Base-by-base conservation (phyloP, 37 sponge, comb jelly and placozoan species). In the Geodia barretti region DNA sequence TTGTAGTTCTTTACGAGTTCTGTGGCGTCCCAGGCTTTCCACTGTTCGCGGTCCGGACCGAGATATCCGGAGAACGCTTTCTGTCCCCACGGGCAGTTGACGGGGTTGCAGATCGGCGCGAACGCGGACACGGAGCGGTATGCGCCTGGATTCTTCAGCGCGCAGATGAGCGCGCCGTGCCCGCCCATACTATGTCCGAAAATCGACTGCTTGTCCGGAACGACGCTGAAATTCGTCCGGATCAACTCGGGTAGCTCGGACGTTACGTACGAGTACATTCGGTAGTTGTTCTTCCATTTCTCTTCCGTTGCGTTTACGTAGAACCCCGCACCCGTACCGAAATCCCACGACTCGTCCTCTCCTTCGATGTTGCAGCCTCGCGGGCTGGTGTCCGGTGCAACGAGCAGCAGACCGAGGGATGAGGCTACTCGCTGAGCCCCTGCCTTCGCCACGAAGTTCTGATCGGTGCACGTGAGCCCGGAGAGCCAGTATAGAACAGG, bases 171-270 rank as follows among this genome's bases (percentile, higher is more conserved):
- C 29, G 99, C 99, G 0, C 99, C 99, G 70, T 98, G 99, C 3
- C 99, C 99, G 41, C 99, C 99, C 99, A 98, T 98, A 60, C 97
- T 96, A 82, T 98, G 97, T n/a, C 99, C 99, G 68, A 66, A 79
- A 54, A 98, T 94, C 0, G 87, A 80, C 40, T 86, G 79, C 61
- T 78, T 89, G 20, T 82, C 91, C 0, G 90, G 75, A n/a, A 86
- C 67, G 2, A 90, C 95, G 3, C 82, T 84, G 80, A 98, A 96
- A 61, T 94, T 92, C 14, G 75, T 66, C 14, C 75, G 62, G 37
- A 98, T 70, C 32, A 94, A 68, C 2, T 87, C 41, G 60, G 99
- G 99, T 43, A 98, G 79, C 89, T 98, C 99, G 42, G 78, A 72
- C 1, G 97, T 94, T 24, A 98, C 76, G 66, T 97, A 98, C 20